Evolutionary conservation across 2,113 vertebrate genomes (phyloP), one percentile per base, ranked within the genome.

Genomic region (Oenanthe melanoleuca): DNA sequence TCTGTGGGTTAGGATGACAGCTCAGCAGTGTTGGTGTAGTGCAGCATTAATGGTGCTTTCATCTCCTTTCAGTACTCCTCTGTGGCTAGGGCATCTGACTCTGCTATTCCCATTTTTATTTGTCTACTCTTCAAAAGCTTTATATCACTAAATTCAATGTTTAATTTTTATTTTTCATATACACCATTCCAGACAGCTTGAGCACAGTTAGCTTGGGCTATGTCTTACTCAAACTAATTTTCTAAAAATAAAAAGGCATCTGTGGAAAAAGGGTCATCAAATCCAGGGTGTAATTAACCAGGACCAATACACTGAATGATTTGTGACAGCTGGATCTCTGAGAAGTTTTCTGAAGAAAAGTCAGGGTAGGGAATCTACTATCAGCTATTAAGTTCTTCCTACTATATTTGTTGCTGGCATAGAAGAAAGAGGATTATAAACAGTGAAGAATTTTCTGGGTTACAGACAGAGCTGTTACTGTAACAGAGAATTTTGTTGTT

Each of bases 21-120:
- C 22, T 38, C 71, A 31, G 25, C 20, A 23, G 15, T 44, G 37
- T 18, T 72, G 24, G 37, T 49, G 12, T 7, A 59, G 15, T 26
- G 8, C 2, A 57, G 13, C 6, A 1, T 34, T 64, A 80, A 77
- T 1, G 0, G 9, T 28, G 6, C 11, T 50, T 75, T 29, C 0
- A 0, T 57, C 42, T 93, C 40, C 28, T 81, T 73, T 47, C 10
- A 44, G 8, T 44, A 40, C 24, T 72, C 50, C 53, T 52, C 53
- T 47, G 11, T 61, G 49, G 25, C 40, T 73, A 18, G 57, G 53
- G 8, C 17, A 77, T 92, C 37, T 65, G 20, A n/a, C 31, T 69
- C 50, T 53, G 20, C 11, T 53, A 12, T 29, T 64, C 38, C 29
- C 20, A 49, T 16, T 55, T 14, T 42, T 2, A 2, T 12, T 74